phyloP scores from a whole-genome alignment of 1,140 invertebrate genomes.

The Drosophila ogumai region DNA sequence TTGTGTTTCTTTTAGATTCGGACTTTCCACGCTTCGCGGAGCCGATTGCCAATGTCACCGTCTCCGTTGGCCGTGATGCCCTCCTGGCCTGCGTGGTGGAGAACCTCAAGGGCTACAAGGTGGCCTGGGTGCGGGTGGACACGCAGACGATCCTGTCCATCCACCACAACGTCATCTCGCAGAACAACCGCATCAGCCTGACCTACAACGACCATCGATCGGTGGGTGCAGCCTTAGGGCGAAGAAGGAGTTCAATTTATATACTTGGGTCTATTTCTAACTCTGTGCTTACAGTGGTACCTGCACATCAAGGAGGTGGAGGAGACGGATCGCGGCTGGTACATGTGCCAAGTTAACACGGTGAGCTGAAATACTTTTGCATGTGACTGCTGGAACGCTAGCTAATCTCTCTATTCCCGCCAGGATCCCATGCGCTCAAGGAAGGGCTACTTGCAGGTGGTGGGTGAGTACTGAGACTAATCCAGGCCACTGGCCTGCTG shows the following conservation, averaged over 20 bases:
- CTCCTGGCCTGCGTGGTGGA: constrained; percentile 97
- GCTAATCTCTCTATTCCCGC: constrained; percentile 18
- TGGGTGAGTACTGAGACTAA: constrained; percentile 88
- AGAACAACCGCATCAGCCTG: constrained; percentile 93
- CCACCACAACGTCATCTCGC: constrained; percentile 94
- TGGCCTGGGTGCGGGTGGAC: constrained; percentile 96
- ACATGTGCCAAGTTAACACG: constrained; percentile 85
- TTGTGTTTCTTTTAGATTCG: constrained; percentile 84
- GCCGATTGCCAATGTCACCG: constrained; percentile 96
- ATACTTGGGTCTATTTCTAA: background rate
- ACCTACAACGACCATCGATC: constrained; percentile 95
- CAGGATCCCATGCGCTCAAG: constrained; percentile 92
- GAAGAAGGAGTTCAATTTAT: too few relatives aligned
- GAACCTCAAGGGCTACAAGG: constrained; percentile 95
- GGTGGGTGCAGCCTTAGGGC: constrained; percentile 26
- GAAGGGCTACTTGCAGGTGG: constrained; percentile 94
- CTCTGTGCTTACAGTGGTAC: constrained; percentile 88
- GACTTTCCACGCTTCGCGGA: constrained; percentile 93
- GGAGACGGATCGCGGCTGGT: constrained; percentile 92
- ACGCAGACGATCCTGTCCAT: constrained; percentile 96
- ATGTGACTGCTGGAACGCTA: background rate
- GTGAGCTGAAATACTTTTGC: constrained; percentile 21
- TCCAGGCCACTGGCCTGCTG: constrained; percentile 17
- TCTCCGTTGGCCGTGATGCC: constrained; percentile 94
- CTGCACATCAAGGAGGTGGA: constrained; percentile 93